Evolutionary conservation across 2,797 vertebrate genomes (phyloP), one percentile per base, ranked within the genome.

Genomic region (Nyctibius grandis): DNA sequence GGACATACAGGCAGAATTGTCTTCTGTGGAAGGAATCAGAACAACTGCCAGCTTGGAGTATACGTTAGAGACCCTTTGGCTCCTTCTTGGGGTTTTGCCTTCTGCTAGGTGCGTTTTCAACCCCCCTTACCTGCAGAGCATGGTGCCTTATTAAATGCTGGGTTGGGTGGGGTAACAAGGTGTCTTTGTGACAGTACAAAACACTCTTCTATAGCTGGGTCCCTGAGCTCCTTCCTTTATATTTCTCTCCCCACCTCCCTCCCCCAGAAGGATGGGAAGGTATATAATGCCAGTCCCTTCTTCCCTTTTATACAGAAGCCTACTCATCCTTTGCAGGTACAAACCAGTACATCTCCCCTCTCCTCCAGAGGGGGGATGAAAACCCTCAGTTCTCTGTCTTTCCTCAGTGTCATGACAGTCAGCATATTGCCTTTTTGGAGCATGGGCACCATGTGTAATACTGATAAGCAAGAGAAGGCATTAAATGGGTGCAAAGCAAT

Each of bases 21-120:
- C 51, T 73, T 63, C 88, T 38, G 33, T 86, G 72, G 91, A 94
- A 95, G 74, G 44, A 88, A 76, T 59, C 33, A 85, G 81, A 93
- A 92, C 26, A 72, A 50, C 10, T 53, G 36, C 31, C 74, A 89
- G n/a, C 54, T 42, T 77, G 77, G 56, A 72, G 11, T 17, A 19
- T 5, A 20, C 3, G 0, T 47, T 73, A 44, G 57, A 73, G 31
- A 69, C 14, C 22, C 25, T 88, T 67, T 0, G 0, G 18, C 64
- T 86, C 74, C 61, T 50, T 42, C 38, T 21, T 69, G 82, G 65
- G 57, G 23, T 84, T 94, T 75, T 5, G 12, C 54, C 63, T 83
- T 5, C 2, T 57, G 64, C 51, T 34, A 6, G n/a, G 29, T 63
- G 22, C 2, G 3, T 51, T 93, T 91, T 70, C 64, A 80, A 59